Base-by-base conservation (phyloP, 1,140 invertebrate genomes). In the Colletes gigas region DNA sequence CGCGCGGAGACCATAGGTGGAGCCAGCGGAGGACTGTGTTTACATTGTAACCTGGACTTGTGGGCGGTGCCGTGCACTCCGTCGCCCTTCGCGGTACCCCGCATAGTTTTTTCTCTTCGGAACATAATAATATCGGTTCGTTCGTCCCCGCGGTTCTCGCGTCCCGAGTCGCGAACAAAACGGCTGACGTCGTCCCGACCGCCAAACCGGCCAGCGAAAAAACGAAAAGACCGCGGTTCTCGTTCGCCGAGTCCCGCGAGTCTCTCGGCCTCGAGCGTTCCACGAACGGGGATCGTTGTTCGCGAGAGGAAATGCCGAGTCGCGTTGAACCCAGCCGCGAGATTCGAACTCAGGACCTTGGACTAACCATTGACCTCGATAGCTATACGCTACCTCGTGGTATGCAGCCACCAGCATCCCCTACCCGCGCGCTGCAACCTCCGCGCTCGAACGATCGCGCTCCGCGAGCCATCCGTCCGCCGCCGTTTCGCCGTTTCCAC, bases 301-400 rank as follows among this genome's bases (percentile, higher is more conserved):
- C 89, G 89, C 91, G 89, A 88, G 90, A 92, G 91, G 91, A 91
- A 93, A 90, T 91, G 90, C 82, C 79, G 86, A 83, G 83, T 87
- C 83, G 86, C 86, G 88, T 88, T 83, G 65, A 87, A 87, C 88
- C 81, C 83, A 65, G 70, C 60, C 77, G 60, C 77, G 84, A 89
- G 88, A 88, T 90, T 92, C 91, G 91, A 92, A 93, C 92, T 90
- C 87, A 82, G 92, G 92, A 92, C 92, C 92, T 93, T 93, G 92
- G 92, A 92, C 92, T 91, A 93, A 93, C 91, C 92, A 93, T 93
- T 93, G 92, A 92, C 92, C 92, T 93, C 92, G 90, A 93, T 93
- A 90, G 90, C 90, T 91, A 92, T 92, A 92, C 92, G 47, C 70
- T 74, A 79, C 69, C 77, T 83, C 77, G 77, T 77, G 81, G 76